These are phyloP conservation scores for Marmota monax DNA, from an alignment of 2,113 vertebrate genomes.

Conservation along the genomic window DNA sequence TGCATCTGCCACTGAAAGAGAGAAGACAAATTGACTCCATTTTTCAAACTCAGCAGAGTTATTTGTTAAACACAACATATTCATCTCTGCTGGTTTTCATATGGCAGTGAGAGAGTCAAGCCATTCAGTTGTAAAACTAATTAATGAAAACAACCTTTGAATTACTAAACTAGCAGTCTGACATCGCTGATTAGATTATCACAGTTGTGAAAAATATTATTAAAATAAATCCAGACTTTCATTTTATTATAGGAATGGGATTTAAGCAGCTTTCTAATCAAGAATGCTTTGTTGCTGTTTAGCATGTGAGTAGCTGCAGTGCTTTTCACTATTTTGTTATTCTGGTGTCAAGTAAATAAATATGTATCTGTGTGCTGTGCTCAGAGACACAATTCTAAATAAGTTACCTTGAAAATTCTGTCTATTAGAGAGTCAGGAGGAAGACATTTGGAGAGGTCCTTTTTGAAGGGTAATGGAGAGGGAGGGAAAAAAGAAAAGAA, in stretches of 20 bases:
- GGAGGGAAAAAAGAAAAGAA: not conserved
- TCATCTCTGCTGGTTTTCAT: conserved; percentile 76
- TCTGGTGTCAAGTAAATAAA: conserved; percentile 10
- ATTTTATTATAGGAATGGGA: conserved; percentile 54
- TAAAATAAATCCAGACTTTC: conserved; percentile 70
- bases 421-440: not conserved
- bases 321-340: conserved; percentile 42
- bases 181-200: conserved; percentile 78
- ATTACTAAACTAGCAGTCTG: conserved; percentile 71
- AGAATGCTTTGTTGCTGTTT: conserved; percentile 47
- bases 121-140: conserved; percentile 71
- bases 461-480: not conserved
- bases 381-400: not conserved
- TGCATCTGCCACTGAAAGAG: conserved; percentile 71
- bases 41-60: conserved; percentile 77
- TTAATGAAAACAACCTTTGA: conserved; percentile 77
- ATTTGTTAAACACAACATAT: conserved; percentile 75
- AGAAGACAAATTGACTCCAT: conserved; percentile 76
- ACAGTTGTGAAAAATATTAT: conserved; percentile 23
- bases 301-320: not conserved
- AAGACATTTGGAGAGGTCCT: not conserved
- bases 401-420: conserved; percentile 51
- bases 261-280: conserved; percentile 56
- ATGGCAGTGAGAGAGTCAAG: conserved; percentile 56
- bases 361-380: not conserved